phyloP scores from a whole-genome alignment of 2,797 vertebrate genomes.

The Anguilla marmorata region DNA sequence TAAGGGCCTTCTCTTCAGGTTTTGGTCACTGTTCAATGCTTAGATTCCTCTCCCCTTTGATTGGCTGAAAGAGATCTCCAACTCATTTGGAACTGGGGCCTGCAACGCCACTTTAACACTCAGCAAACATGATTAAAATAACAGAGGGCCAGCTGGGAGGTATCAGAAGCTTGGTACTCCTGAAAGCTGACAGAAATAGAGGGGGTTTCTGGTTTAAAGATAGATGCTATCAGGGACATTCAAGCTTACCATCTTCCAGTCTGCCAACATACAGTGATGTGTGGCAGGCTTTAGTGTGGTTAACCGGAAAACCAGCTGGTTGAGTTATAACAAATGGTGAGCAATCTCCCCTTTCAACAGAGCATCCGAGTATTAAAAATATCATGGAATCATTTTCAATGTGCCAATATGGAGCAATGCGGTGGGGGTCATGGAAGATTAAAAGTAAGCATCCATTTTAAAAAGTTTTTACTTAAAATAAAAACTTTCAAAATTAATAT shows the following conservation, averaged over 20 bases:
- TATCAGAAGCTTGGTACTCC: neutral
- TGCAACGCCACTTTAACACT: neutral
- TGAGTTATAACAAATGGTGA: neutral
- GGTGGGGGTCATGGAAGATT: neutral
- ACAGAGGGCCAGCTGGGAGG: neutral
- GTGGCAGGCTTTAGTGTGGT: neutral
- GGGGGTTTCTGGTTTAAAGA: neutral
- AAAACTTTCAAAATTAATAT: no score
- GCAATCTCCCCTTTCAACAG: neutral
- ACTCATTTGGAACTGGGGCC: neutral
- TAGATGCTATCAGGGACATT: neutral
- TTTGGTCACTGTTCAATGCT: slow-evolving; percentile 2
- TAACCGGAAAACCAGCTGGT: slow-evolving; percentile 10
- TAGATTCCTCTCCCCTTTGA: neutral
- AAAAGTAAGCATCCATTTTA: neutral
- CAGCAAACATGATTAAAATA: neutral
- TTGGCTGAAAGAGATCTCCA: neutral
- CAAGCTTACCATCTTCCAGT: neutral
- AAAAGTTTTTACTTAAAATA: neutral
- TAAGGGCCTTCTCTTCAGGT: neutral
- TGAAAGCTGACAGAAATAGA: slow-evolving; percentile 4
- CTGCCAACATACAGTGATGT: neutral
- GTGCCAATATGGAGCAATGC: neutral
- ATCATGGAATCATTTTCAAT: neutral
- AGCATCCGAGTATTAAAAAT: neutral